Percentiles rank a stretch among this genome's conserved stretches.
Conservation (phyloP, 2,888 invertebrate genomes). For the Eupithecia subfuscata region DNA sequence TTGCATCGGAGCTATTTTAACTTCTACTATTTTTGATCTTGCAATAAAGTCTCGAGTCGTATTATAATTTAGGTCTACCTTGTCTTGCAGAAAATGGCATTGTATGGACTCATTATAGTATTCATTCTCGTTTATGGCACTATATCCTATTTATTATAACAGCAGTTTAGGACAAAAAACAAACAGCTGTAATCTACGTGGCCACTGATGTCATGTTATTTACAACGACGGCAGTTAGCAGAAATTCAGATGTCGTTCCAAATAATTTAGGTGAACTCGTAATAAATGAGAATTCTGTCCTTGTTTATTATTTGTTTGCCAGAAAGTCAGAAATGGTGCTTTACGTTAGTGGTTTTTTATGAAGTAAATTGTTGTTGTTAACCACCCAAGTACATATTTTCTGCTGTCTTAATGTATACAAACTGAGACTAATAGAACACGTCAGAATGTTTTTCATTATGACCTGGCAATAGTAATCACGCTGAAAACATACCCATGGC, state of each 20-base stretch:
- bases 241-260: neutral
- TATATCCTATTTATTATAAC: neutral
- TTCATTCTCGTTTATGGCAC: neutral
- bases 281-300: conserved; percentile 12
- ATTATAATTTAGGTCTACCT: neutral
- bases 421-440: neutral
- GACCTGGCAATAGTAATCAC: neutral
- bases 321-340: conserved; percentile 2
- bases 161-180: neutral
- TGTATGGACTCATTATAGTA: neutral
- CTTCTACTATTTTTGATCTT: neutral
- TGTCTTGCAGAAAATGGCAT: neutral
- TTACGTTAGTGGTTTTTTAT: neutral
- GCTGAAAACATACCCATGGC: neutral
- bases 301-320: conserved; percentile 12
- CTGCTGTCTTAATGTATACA: no score
- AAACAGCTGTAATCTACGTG: neutral
- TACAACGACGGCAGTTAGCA: conserved; percentile 5
- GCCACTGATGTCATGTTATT: neutral
- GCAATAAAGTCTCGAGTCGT: neutral
- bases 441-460: neutral
- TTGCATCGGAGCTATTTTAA: neutral
- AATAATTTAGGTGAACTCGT: conserved; percentile 2
- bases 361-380: neutral
- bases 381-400: neutral